Evolutionary conservation across 1,140 invertebrate species (phyloP), one percentile per base, ranked within the genome.

Genomic region (Atopsyche davidsoni): DNA sequence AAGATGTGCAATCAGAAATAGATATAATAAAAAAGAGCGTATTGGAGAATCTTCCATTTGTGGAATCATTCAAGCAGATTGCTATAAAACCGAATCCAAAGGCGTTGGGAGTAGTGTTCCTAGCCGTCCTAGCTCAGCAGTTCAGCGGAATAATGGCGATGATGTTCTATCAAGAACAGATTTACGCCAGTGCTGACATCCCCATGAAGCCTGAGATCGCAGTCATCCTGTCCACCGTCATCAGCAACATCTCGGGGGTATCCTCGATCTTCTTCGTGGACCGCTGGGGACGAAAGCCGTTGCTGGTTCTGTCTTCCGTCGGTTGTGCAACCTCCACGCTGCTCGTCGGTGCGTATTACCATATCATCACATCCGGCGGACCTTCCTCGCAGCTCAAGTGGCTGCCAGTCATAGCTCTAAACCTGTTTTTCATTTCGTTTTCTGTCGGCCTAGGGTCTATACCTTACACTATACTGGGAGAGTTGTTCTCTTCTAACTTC

Each of bases 391-490:
- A 44, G 0, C 52, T 60, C 4, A 55, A 58, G 10, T 69, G 67
- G 67, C 16, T 68, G 25, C 65, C 67, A 0, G 24, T 54, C 6
- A 17, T 58, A 16, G 43, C 31, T 6, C 28, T 34, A 19, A 53
- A 50, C 18, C 3, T 47, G 16, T 76, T 67, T 55, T 66, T 70
- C 9, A 50, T 64, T 3, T 60, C 62, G 0, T 74, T 70, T 50
- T 59, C 64, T 46, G 38, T 73, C 0, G 82, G 81, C 2, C 76
- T 80, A 64, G 81, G 80, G 4, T 79, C 82, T 0, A 66, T 84
- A 1, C 78, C 80, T 0, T 82, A 81, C 76, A 68, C 80, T 2
- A 68, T 85, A 17, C 77, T 82, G 71, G 76, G 73, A 4, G 78
- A 85, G 63, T 69, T 83, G 49, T 81, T 82, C 46, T 72, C 82